phyloP scores from a whole-genome alignment of 2,888 invertebrate species.

The Euspilapteryx auroguttella region DNA sequence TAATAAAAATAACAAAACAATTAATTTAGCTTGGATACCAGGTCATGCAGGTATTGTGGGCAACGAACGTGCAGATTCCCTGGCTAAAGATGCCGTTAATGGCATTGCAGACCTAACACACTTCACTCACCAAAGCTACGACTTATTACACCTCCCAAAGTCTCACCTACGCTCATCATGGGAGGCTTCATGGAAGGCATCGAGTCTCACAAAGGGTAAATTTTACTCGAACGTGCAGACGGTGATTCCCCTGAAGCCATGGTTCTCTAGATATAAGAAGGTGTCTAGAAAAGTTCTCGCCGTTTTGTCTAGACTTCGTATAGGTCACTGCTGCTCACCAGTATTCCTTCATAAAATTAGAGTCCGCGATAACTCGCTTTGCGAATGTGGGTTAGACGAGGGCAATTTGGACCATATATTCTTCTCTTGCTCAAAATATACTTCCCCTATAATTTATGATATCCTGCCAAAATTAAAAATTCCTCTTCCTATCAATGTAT shows the following conservation, averaged over 20 bases:
- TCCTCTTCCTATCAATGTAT: too few relatives aligned
- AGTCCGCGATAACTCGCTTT: slow-evolving; percentile 6
- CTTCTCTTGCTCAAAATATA: too few relatives aligned
- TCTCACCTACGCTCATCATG: not conserved
- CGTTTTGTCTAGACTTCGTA: slow-evolving; percentile 5
- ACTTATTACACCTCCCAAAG: not conserved
- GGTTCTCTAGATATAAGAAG: not conserved
- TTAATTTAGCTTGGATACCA: slow-evolving; percentile 1
- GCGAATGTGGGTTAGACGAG: slow-evolving; percentile 9
- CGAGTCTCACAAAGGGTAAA: not conserved
- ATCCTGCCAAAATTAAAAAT: too few relatives aligned
- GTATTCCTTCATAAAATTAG: slow-evolving; percentile 6
- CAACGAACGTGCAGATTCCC: too few relatives aligned
- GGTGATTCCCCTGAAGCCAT: not conserved
- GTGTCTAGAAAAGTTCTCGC: slow-evolving; percentile 3
- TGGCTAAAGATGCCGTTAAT: not conserved
- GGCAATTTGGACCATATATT: slow-evolving; percentile 2
- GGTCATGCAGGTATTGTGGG: slow-evolving; percentile 3
- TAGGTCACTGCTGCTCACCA: slow-evolving; percentile 8
- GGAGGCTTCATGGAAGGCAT: not conserved
- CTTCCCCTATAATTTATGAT: too few relatives aligned
- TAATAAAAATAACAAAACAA: not conserved
- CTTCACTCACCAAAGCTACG: not conserved
- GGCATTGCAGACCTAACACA: not conserved
- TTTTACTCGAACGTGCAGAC: not conserved